Conservation (phyloP, 2,113 vertebrate species). For the Galeopterus variegatus region DNA sequence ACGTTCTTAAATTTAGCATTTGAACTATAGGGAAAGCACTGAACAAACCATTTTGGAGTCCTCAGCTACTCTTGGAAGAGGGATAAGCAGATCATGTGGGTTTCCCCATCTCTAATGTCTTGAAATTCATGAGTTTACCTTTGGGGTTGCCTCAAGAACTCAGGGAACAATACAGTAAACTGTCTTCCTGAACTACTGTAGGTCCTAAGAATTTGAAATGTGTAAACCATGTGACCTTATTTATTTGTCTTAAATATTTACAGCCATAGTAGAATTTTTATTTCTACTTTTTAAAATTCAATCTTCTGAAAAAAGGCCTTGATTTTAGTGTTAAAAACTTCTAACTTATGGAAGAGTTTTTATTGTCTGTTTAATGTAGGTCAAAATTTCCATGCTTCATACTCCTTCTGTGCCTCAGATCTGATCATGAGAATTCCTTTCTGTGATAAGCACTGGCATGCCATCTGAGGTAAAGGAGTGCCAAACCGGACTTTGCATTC, state of each 20-base stretch:
- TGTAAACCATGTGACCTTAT: conserved; percentile 72
- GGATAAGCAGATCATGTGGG: not conserved
- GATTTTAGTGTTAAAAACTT: conserved; percentile 52
- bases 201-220: conserved; percentile 69
- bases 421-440: conserved; percentile 26
- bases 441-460: not conserved
- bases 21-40: conserved; percentile 46
- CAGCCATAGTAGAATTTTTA: conserved; percentile 68
- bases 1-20: conserved; percentile 56
- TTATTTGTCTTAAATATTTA: conserved; percentile 77
- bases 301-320: conserved; percentile 36
- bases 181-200: conserved; percentile 76
- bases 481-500: not conserved
- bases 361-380: not conserved
- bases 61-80: conserved; percentile 23
- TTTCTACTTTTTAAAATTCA: conserved; percentile 65
- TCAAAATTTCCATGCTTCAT: conserved; percentile 23
- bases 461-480: not conserved
- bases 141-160: conserved; percentile 76
- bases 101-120: conserved; percentile 39
- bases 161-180: conserved; percentile 84
- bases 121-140: conserved; percentile 22
- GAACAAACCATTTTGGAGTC: conserved; percentile 31
- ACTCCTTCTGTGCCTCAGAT: conserved; percentile 8
- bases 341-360: conserved; percentile 13